Evolutionary conservation across 2,797 vertebrate genomes (phyloP).

Genomic region (Urocyon cinereoargenteus): DNA sequence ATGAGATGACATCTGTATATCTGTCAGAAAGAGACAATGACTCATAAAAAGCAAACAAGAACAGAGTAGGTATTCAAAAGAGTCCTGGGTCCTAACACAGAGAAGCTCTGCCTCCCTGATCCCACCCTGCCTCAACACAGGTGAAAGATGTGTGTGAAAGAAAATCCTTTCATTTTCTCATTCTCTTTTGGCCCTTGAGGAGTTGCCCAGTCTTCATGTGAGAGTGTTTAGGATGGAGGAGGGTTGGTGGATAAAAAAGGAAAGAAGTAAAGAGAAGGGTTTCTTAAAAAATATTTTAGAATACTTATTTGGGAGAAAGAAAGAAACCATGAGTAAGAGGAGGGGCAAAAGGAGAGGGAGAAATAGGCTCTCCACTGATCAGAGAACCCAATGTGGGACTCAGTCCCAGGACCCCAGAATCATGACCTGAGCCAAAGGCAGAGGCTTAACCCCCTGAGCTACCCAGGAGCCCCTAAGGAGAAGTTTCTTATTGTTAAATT

Average conservation of each 20-base stretch:
- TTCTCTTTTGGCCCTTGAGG: neutral
- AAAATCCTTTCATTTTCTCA: neutral
- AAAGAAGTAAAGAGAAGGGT: neutral
- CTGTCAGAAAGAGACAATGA: neutral
- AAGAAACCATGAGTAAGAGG: no score
- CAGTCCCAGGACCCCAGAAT: no score
- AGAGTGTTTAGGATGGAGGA: neutral
- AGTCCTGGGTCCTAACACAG: fast-evolving
- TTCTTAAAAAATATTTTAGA: no score
- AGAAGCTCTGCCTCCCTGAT: neutral
- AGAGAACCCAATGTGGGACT: no score
- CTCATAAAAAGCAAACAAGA: neutral
- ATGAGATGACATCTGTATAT: neutral
- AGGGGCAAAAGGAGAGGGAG: no score
- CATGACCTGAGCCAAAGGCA: no score
- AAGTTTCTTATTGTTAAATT: neutral
- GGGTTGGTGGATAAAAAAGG: neutral
- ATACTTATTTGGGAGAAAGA: no score
- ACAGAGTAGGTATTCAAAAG: neutral
- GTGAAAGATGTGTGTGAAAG: neutral
- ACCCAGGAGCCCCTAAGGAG: no score
- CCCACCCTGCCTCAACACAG: neutral
- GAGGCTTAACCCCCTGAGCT: no score
- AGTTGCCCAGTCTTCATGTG: neutral
- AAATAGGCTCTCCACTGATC: no score